Base-by-base conservation (phyloP, 2,888 invertebrate genomes). In the Spodoptera littoralis region DNA sequence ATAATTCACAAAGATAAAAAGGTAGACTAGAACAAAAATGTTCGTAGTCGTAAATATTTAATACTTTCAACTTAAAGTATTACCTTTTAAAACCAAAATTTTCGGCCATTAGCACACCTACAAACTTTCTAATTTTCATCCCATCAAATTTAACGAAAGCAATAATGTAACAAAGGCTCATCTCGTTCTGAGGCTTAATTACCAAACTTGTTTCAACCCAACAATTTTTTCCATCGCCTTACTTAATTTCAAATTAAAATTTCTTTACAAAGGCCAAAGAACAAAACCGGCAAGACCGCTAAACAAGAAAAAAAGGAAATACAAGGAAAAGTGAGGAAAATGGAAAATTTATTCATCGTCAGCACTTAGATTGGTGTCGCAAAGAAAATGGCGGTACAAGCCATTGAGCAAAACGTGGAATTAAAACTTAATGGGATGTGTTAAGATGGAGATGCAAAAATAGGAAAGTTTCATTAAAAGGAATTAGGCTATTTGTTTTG, bases 341-440 rank as follows among this genome's bases (percentile, higher is more conserved):
- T 81, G 81, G 83, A 79, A 84, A 88, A 88, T 88, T 88, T 90
- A 88, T 89, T 88, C 88, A 88, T 88, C 84, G 85, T 82, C 83
- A 83, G 81, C 76, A 81, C 77, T 81, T 71, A 77, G 78, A 77
- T 77, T 71, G 78, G 77, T 73, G 82, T 79, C 76, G 60, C 69
- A 48, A 70, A 76, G 72, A 76, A 75, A 81, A 81, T 72, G 60
- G 61, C 18, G 58, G 76, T 70, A 78, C 80, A 81, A 77, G 65
- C 80, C 82, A 84, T 85, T 80, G 82, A 80, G 63, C 77, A 66
- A 76, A 67, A 77, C 80, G 71, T 71, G 70, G 78, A 85, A 84
- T 86, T 85, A 83, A 85, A 86, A 81, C 73, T 71, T 76, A 80
- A 84, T 85, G 79, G 77, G 66, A 77, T 71, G 74, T 70, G 74